Conservation (phyloP, 2,888 invertebrate genomes). For the Cantharis lateralis region DNA sequence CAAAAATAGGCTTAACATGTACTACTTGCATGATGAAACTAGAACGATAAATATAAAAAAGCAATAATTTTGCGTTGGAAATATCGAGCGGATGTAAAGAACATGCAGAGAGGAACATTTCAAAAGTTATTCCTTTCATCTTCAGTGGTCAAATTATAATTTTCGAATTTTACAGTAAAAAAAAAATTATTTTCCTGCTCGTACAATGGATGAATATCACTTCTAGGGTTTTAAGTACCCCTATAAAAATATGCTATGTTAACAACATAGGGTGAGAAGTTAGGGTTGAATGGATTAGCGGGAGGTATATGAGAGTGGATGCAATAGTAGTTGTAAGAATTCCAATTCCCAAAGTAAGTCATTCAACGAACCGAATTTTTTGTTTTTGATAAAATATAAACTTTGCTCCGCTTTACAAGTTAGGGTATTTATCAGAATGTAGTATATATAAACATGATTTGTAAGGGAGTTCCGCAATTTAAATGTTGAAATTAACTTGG, state of each 20-base stretch:
- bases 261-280: not conserved
- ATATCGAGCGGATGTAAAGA: not conserved
- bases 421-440: slow-evolving; percentile 9
- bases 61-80: not conserved
- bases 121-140: not conserved
- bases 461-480: slow-evolving; percentile 26
- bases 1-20: not conserved
- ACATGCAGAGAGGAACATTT: not conserved
- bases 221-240: not conserved
- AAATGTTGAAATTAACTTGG: slow-evolving; percentile 20
- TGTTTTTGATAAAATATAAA: not conserved
- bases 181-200: not conserved
- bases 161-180: not conserved
- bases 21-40: not conserved
- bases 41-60: not conserved
- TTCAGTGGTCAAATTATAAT: not conserved
- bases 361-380: not conserved
- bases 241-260: not conserved
- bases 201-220: not conserved
- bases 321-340: not conserved
- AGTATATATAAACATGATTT: slow-evolving; percentile 13
- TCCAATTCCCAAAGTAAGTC: not conserved
- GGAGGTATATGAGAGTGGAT: not conserved
- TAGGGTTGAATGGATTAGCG: not conserved
- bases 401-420: slow-evolving; percentile 5